phyloP scores from a whole-genome alignment of 2,888 invertebrate species.

The Capitulum mitella region DNA sequence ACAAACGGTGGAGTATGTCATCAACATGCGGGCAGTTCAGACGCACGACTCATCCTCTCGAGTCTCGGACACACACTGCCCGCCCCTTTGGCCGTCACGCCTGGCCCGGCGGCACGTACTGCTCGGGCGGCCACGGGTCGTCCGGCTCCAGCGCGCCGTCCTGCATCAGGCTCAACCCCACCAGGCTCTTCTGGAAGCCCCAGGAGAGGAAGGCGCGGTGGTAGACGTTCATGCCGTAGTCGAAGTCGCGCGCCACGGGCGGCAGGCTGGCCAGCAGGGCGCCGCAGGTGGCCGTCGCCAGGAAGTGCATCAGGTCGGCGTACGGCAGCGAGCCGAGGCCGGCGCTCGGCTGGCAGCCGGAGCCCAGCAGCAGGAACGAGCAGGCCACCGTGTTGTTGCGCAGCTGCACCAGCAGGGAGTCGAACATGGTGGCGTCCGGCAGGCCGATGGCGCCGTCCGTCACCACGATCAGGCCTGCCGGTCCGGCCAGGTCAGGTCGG shows the following conservation, averaged over 20 bases:
- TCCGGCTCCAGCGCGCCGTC: neutral
- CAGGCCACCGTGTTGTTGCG: conserved; percentile 64
- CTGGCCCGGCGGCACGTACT: neutral
- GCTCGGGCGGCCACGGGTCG: neutral
- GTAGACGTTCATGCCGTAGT: conserved; percentile 50
- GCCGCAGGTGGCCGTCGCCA: conserved; percentile 67
- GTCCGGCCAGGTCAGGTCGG: conserved; percentile 8
- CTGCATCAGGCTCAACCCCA: conserved; percentile 36
- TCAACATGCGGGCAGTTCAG: too few species aligned
- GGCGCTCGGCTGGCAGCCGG: conserved; percentile 57
- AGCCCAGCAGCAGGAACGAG: conserved; percentile 65
- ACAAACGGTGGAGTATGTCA: too few species aligned
- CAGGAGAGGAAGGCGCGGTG: conserved; percentile 56
- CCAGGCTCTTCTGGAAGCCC: conserved; percentile 51
- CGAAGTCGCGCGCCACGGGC: conserved; percentile 38
- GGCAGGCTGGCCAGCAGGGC: conserved; percentile 56
- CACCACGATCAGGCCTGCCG: conserved; percentile 60
- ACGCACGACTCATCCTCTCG: too few species aligned
- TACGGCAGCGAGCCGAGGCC: conserved; percentile 61
- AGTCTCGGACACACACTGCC: neutral
- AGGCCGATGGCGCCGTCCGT: conserved; percentile 66
- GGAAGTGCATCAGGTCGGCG: conserved; percentile 63
- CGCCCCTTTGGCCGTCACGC: neutral
- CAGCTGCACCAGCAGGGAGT: conserved; percentile 62
- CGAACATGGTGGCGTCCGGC: conserved; percentile 63